Evolutionary conservation across 1,140 invertebrate species (phyloP).

Genomic region (Babylonia areolata): DNA sequence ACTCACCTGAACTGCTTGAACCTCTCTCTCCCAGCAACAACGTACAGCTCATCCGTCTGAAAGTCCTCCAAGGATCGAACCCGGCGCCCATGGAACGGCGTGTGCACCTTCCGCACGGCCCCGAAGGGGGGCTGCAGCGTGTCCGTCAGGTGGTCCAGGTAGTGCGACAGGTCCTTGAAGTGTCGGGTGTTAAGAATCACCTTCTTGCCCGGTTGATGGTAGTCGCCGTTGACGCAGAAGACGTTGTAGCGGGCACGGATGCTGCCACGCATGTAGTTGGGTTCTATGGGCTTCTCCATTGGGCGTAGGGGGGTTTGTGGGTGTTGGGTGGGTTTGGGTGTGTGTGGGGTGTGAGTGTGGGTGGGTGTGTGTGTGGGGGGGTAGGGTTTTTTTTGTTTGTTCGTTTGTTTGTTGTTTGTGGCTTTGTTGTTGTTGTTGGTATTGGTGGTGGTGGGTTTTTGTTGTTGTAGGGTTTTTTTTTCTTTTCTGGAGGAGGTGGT

Average conservation of each 20-base stretch:
- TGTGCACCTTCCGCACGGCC: constrained; percentile 25
- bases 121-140: constrained; percentile 27
- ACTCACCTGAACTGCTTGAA: constrained; percentile 34
- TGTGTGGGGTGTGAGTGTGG: too few relatives aligned
- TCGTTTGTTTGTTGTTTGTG: too few relatives aligned
- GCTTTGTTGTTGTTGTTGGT: too few relatives aligned
- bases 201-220: neutral
- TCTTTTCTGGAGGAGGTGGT: too few relatives aligned
- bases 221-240: constrained; percentile 36
- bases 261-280: constrained; percentile 33
- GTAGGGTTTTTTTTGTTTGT: too few relatives aligned
- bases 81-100: neutral
- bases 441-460: too few relatives aligned
- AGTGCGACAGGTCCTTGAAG: constrained; percentile 17
- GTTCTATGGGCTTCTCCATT: neutral
- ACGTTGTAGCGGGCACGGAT: neutral
- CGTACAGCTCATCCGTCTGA: neutral
- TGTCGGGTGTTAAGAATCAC: neutral
- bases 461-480: too few relatives aligned
- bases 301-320: too few relatives aligned
- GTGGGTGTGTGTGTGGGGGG: too few relatives aligned
- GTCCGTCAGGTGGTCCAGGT: constrained; percentile 36
- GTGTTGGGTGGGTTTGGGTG: too few relatives aligned
- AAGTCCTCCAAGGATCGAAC: constrained; percentile 31
- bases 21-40: constrained; percentile 19